Evolutionary conservation across 2,888 invertebrate genomes (phyloP), one percentile per base, ranked within the genome.

Genomic region (Mythimna pallens): DNA sequence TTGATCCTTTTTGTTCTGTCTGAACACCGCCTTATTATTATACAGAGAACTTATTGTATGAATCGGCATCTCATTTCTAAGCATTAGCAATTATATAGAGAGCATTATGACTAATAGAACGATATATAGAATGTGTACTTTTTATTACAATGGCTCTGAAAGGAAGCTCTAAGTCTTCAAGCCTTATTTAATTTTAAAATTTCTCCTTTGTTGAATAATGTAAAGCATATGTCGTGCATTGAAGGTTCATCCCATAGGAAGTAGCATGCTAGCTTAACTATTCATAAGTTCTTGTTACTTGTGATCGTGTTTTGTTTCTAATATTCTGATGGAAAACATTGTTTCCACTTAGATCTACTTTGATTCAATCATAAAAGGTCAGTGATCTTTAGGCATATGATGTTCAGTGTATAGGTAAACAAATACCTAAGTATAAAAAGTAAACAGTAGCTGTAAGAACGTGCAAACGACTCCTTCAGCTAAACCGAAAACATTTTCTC

Each of bases 221-320:
- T 47, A 82, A 54, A 9, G 40, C 64, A 50, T 57, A 54, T 30
- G 30, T 12, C 22, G 30, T 55, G 62, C 65, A 70, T 70, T 62
- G 71, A 43, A 78, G 25, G 58, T 59, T 77, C 36, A 77, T 82
- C 57, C 47, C 43, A 50, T 72, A 72, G 73, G 67, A 68, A 82
- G 67, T 68, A 67, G 14, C 22, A 54, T 20, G 50, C 55, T 65
- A 43, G 54, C 57, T 71, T 78, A 62, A 66, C 34, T 79, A 82
- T 79, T 79, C 66, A 79, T 79, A 62, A 82, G 79, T 80, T 82
- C 83, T 79, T 61, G 83, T 82, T 62, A 79, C 20, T 61, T 55
- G 62, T 66, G 63, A 47, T 66, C 82, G 73, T 82, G 79, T 68
- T 59, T 63, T 79, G 79, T 72, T 71, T 65, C 10, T 77, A 30